Conservation (phyloP, 2,888 invertebrate genomes). For the Beris chalybata region DNA sequence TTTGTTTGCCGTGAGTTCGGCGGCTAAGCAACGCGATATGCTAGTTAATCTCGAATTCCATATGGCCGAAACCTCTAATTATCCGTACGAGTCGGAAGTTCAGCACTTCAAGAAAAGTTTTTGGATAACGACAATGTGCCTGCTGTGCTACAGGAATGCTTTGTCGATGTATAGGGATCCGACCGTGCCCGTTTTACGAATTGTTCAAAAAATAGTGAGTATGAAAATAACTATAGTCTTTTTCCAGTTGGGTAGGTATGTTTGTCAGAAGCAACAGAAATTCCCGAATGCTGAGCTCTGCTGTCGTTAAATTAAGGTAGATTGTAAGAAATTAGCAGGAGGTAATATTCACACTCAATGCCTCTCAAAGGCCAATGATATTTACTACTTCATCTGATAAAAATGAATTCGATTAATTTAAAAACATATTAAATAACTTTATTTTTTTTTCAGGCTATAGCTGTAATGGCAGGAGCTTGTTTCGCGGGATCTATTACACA, state of each 20-base stretch:
- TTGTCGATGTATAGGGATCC: slow-evolving; percentile 79
- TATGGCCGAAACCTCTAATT: slow-evolving; percentile 61
- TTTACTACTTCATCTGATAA: too few relatives aligned
- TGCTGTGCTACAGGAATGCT: slow-evolving; percentile 75
- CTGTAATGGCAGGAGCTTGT: slow-evolving; percentile 79
- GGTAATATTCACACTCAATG: too few relatives aligned
- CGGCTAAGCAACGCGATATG: slow-evolving; percentile 74
- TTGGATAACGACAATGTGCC: slow-evolving; percentile 73
- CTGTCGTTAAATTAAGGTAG: too few relatives aligned
- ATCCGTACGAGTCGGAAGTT: slow-evolving; percentile 50
- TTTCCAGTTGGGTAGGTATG: too few relatives aligned
- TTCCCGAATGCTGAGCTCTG: too few relatives aligned
- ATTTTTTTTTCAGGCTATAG: slow-evolving; percentile 61
- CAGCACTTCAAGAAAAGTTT: slow-evolving; percentile 61
- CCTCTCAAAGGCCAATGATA: too few relatives aligned
- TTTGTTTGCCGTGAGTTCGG: slow-evolving; percentile 75
- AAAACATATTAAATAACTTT: neutral
- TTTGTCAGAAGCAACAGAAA: too few relatives aligned
- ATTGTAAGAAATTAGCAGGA: too few relatives aligned
- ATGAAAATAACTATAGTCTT: neutral
- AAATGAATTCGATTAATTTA: too few relatives aligned
- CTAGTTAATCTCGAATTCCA: slow-evolving; percentile 73
- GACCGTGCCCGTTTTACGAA: slow-evolving; percentile 71
- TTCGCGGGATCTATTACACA: slow-evolving; percentile 73
- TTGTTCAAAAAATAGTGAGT: slow-evolving; percentile 81